Percentiles rank a stretch among this genome's conserved stretches.
Evolutionary conservation across 1,140 invertebrate species (phyloP).

Genomic region (Coelopa frigida): DNA sequence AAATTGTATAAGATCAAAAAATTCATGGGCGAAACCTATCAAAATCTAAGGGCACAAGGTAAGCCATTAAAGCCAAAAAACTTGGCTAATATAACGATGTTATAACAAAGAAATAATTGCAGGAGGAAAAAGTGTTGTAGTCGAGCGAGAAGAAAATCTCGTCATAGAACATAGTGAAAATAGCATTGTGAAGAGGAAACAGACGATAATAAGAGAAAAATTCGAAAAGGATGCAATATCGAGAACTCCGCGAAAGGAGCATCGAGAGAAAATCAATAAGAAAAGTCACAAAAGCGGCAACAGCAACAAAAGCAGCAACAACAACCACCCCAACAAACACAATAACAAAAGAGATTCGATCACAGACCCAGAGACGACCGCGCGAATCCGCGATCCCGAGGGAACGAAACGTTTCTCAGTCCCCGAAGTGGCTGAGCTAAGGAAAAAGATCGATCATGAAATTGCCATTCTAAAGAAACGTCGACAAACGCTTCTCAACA

Average conservation of each 20-base stretch:
- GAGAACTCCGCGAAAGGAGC: too few relatives aligned
- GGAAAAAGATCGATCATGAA: conserved; percentile 8
- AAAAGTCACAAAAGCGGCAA: not conserved
- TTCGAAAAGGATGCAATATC: too few relatives aligned
- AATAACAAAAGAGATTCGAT: too few relatives aligned
- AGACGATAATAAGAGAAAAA: conserved; percentile 4
- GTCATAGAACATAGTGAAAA: conserved; percentile 4
- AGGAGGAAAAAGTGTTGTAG: conserved; percentile 3
- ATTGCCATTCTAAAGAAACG: too few relatives aligned
- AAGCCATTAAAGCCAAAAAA: not conserved
- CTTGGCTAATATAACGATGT: not conserved
- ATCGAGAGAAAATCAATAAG: not conserved
- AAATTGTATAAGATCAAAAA: not conserved
- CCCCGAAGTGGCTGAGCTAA: not conserved
- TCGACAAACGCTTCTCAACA: too few relatives aligned
- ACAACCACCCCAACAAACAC: not conserved
- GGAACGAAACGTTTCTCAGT: not conserved
- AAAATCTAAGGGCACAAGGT: conserved; percentile 4
- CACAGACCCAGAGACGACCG: not conserved
- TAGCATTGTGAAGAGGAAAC: conserved; percentile 1
- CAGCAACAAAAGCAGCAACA: not conserved
- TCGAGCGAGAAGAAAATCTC: conserved; percentile 5
- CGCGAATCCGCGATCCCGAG: not conserved
- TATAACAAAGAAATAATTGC: not conserved
- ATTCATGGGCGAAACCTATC: conserved; percentile 8